A percentile compares a stretch with the other conserved stretches of the same genome.
phyloP scores from a whole-genome alignment of 1,140 invertebrate genomes.

The Pristionchus pacificus region DNA sequence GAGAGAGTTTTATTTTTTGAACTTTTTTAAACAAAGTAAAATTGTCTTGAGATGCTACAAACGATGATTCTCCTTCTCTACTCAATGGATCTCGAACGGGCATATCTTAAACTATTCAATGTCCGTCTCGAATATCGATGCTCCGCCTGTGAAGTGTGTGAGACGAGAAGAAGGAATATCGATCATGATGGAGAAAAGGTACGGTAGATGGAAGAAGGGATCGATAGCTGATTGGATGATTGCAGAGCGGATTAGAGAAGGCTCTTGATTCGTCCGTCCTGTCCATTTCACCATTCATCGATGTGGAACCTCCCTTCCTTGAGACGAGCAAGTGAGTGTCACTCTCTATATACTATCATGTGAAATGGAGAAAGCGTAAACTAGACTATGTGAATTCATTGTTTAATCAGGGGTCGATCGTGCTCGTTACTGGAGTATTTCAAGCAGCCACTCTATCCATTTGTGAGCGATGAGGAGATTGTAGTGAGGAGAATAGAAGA shows the following conservation, averaged over 20 bases:
- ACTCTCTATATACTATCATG: background rate
- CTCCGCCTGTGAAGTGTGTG: constrained; percentile 58
- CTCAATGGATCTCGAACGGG: constrained; percentile 38
- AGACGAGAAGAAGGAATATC: constrained; percentile 40
- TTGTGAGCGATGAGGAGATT: constrained; percentile 31
- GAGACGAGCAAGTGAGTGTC: constrained; percentile 65
- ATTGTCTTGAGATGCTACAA: constrained; percentile 22
- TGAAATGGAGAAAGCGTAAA: constrained; percentile 65
- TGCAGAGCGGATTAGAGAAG: constrained; percentile 66
- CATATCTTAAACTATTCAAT: constrained; percentile 47
- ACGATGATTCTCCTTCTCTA: constrained; percentile 40
- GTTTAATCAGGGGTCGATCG: constrained; percentile 40
- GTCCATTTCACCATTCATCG: constrained; percentile 79
- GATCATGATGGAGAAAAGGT: constrained; percentile 36
- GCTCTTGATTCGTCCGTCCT: constrained; percentile 72
- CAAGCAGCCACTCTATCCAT: constrained; percentile 72
- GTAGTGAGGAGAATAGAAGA: constrained; percentile 11
- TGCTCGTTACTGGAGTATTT: constrained; percentile 75
- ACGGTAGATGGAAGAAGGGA: background rate
- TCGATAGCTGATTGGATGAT: background rate
- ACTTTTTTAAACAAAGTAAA: no score
- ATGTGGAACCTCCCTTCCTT: constrained; percentile 78
- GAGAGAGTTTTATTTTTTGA: no score
- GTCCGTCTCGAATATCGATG: constrained; percentile 59
- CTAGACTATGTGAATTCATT: constrained; percentile 56